Evolutionary conservation across 2,113 vertebrate species (phyloP).

Genomic region (Tilapia sparmanii): DNA sequence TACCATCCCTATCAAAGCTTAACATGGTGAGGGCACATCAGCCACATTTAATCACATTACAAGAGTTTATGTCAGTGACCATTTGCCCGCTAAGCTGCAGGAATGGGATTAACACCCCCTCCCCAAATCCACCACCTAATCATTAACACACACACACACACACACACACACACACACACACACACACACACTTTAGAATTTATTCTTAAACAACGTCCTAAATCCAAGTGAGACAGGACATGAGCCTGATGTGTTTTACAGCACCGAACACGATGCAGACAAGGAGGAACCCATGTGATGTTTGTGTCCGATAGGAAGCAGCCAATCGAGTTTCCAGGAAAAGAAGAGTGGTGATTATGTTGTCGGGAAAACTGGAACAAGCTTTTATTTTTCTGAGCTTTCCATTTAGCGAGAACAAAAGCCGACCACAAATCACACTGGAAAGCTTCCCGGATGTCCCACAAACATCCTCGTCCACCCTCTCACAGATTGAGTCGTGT

Average conservation of each 20-base stretch:
- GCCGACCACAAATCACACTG: neutral
- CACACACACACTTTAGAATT: no score
- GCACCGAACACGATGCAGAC: neutral
- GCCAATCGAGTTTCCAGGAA: neutral
- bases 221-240: neutral
- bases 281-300: fast-evolving
- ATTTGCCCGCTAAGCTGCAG: constrained; percentile 17
- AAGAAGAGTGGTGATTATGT: neutral
- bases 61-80: constrained; percentile 11
- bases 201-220: fast-evolving
- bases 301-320: neutral
- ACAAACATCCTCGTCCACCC: neutral
- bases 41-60: constrained; percentile 44
- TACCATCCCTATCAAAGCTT: neutral
- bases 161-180: neutral
- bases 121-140: neutral
- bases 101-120: constrained; percentile 34
- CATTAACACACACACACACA: neutral
- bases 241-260: neutral
- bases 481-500: neutral
- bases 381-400: neutral
- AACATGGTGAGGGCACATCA: constrained; percentile 1
- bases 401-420: constrained; percentile 5
- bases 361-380: neutral
- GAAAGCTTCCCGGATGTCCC: neutral